Base-by-base conservation (phyloP, 2,888 invertebrate genomes). In the Epirrhoe alternata region DNA sequence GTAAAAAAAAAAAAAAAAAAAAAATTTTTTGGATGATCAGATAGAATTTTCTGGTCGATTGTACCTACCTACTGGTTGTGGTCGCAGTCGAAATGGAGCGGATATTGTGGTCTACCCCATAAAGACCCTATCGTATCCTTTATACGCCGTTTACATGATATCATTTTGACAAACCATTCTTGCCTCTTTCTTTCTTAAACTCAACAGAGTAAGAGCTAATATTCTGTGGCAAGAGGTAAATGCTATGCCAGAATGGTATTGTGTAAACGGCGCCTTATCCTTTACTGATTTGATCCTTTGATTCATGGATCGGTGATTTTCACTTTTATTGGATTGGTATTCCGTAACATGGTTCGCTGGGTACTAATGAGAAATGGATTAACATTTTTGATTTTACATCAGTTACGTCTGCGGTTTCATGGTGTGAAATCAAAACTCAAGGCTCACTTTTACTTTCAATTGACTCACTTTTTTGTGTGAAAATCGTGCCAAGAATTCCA, bases 91-190 rank as follows among this genome's bases (percentile, higher is more conserved):
- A 57, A 72, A 69, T 66, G 64, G 66, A 69, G 66, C 72, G 72
- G 74, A 72, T 69, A 63, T 65, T 71, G 73, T 56, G 74, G 72
- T 74, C 56, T 50, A 58, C 60, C 61, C 64, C 49, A 53, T 58
- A 63, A 38, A 6, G 50, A 54, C 53, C 59, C 14, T 35, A 24
- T 30, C 5, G 55, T 38, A 24, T 47, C 24, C 24, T 24, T 24
- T 24, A 24, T 1, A 24, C 24, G 24, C 24, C 3, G 24, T 24
- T 24, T 24, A 24, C 24, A 2, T 3, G 24, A 24, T 24, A 24
- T 3, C 24, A 24, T 24, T 24, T 3, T 24, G 24, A 3, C 24
- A 24, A 2, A 24, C 24, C 24, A 24, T 24, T 24, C 24, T 24
- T 24, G 24, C 24, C 24, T 24, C 24, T 24, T 24, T 1, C 24